Evolutionary conservation across 2,888 invertebrate species (phyloP).

Genomic region (Limnephilus rhombicus): DNA sequence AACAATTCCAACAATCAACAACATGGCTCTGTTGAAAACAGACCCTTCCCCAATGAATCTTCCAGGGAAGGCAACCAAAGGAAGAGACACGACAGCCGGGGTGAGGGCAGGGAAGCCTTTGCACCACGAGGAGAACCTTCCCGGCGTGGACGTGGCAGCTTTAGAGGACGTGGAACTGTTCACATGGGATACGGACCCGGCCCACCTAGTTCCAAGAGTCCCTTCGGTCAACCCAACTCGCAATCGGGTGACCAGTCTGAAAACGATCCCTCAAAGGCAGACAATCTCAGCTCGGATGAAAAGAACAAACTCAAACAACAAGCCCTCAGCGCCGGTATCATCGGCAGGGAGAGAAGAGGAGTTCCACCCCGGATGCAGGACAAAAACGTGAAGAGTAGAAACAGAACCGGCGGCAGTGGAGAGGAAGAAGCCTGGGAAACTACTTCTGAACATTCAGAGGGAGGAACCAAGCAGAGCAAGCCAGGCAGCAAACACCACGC

Average conservation of each 20-base stretch:
- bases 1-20: constrained; percentile 14
- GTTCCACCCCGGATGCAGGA: constrained; percentile 69
- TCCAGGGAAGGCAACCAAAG: constrained; percentile 49
- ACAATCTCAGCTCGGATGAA: constrained; percentile 74
- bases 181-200: constrained; percentile 81
- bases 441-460: constrained; percentile 89
- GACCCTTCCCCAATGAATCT: constrained; percentile 47
- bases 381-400: constrained; percentile 68
- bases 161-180: constrained; percentile 76
- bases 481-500: constrained; percentile 39
- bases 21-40: constrained; percentile 18
- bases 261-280: constrained; percentile 68
- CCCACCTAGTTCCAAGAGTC: constrained; percentile 88
- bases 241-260: constrained; percentile 70
- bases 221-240: constrained; percentile 80
- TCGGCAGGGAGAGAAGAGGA: constrained; percentile 72
- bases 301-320: constrained; percentile 83
- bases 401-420: constrained; percentile 73
- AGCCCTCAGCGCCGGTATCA: constrained; percentile 82
- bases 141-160: constrained; percentile 86
- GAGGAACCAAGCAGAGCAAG: constrained; percentile 68
- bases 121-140: constrained; percentile 94
- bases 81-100: constrained; percentile 66
- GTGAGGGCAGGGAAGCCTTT: constrained; percentile 84
- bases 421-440: constrained; percentile 88